Evolutionary conservation across 2,113 vertebrate genomes (phyloP).

Genomic region (Colaptes auratus): DNA sequence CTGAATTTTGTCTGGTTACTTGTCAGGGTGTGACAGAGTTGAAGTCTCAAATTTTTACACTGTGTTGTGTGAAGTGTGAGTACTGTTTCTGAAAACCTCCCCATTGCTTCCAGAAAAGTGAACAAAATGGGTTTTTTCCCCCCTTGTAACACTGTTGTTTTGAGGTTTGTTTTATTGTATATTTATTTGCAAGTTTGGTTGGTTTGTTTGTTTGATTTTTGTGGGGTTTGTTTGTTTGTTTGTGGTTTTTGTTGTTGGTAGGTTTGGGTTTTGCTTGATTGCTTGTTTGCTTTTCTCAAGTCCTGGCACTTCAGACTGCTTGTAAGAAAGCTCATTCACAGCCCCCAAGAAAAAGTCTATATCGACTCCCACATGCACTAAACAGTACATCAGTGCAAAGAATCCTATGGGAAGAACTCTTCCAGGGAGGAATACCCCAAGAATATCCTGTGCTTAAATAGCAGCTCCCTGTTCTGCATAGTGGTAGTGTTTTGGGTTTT

Average conservation of each 20-base stretch:
- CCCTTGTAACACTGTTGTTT: background rate
- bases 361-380: background rate
- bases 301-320: background rate
- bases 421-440: conserved; percentile 8
- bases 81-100: background rate
- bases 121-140: background rate
- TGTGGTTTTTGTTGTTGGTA: too few species aligned
- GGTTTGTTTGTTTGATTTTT: background rate
- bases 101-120: background rate
- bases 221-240: background rate
- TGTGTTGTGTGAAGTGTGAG: background rate
- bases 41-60: background rate
- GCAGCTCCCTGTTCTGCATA: background rate
- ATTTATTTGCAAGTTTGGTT: too few species aligned
- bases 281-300: background rate
- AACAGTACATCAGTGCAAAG: background rate
- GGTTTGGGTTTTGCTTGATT: background rate
- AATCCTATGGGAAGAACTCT: background rate
- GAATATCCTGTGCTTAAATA: background rate
- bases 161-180: too few species aligned
- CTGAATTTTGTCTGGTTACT: background rate
- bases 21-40: background rate
- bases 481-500: background rate
- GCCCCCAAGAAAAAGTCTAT: background rate
- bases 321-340: conserved; percentile 43